Evolutionary conservation across 1,140 invertebrate genomes (phyloP).

Genomic region (Lutraria rhynchaena): DNA sequence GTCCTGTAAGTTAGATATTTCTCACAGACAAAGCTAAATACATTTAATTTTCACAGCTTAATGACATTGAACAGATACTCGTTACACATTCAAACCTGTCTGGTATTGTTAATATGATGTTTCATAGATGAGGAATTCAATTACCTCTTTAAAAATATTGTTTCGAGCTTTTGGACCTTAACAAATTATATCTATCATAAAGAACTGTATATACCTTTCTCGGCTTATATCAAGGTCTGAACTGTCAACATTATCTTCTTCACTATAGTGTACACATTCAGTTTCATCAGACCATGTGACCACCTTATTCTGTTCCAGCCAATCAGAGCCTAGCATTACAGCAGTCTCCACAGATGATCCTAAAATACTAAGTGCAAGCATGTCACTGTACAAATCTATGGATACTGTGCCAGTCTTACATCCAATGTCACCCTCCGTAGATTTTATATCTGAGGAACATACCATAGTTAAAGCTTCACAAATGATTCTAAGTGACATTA

Average conservation of each 20-base stretch:
- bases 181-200: too few species aligned
- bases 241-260: constrained; percentile 3
- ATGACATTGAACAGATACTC: background rate
- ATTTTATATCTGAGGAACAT: background rate
- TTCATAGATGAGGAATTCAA: too few species aligned
- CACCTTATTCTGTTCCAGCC: constrained; percentile 36
- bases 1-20: too few species aligned
- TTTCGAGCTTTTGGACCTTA: too few species aligned
- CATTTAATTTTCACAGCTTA: too few species aligned
- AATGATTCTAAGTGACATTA: constrained; percentile 22
- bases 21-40: too few species aligned
- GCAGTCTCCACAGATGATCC: background rate
- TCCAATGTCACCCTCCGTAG: background rate
- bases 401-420: background rate
- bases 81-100: background rate
- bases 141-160: too few species aligned
- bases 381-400: constrained; percentile 32
- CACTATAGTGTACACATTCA: constrained; percentile 48
- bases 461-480: constrained; percentile 41
- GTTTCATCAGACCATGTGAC: constrained; percentile 54
- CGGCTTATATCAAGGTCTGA: background rate
- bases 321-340: background rate
- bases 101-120: too few species aligned
- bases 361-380: constrained; percentile 32
- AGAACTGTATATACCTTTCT: constrained; percentile 39